Evolutionary conservation across 2,888 invertebrate genomes (phyloP).

Genomic region (Hypomecis atomaria): DNA sequence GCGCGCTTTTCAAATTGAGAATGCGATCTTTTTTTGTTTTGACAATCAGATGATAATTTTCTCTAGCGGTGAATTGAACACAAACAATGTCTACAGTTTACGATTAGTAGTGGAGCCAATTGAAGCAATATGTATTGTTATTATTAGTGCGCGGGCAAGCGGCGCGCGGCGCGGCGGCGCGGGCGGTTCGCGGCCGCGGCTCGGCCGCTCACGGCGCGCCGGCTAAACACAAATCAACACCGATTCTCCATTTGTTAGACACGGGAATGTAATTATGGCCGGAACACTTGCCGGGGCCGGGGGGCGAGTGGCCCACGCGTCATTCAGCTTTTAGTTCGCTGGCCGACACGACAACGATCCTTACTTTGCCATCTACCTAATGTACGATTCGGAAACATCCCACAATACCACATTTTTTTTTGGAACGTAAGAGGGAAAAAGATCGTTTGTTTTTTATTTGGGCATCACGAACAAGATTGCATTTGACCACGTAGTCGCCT

Average conservation of each 20-base stretch:
- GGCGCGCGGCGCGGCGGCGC: neutral
- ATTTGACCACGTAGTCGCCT: too few relatives aligned
- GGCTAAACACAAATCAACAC: conserved; percentile 85
- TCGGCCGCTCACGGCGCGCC: conserved; percentile 57
- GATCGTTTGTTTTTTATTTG: conserved; percentile 18
- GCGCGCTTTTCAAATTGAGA: too few relatives aligned
- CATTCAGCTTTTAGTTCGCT: conserved; percentile 80
- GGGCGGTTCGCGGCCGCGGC: conserved; percentile 10
- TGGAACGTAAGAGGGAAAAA: too few relatives aligned
- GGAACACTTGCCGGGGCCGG: conserved; percentile 73
- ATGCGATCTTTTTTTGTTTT: too few relatives aligned
- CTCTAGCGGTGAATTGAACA: too few relatives aligned
- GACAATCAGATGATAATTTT: too few relatives aligned
- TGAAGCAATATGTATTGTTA: neutral
- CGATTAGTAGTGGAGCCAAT: neutral
- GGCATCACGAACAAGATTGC: too few relatives aligned
- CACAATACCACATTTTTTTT: conserved; percentile 40
- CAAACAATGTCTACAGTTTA: neutral
- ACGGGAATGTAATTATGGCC: conserved; percentile 86
- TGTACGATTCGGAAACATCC: conserved; percentile 57
- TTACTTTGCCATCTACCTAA: conserved; percentile 70
- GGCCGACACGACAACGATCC: conserved; percentile 78
- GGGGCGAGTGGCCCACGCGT: conserved; percentile 59
- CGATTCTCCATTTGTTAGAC: conserved; percentile 87
- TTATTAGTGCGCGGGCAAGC: neutral